Percentiles rank a stretch among this genome's conserved stretches.
Evolutionary conservation across 2,888 invertebrate genomes (phyloP).

Genomic region (Meiosimyza platycephala): DNA sequence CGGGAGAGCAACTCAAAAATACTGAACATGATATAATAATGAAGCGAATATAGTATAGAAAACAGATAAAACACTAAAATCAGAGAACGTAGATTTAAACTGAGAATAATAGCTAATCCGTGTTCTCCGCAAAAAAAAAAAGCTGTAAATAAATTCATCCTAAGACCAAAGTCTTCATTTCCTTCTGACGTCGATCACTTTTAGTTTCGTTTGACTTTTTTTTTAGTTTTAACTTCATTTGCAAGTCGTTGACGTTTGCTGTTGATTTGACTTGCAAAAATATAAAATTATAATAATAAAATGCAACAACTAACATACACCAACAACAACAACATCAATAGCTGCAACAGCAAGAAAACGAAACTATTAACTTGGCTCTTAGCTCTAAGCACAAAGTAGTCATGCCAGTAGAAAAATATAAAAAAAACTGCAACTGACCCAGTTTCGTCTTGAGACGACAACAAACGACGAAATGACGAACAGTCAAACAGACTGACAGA

Average conservation of each 20-base stretch:
- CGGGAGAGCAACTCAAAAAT: no score
- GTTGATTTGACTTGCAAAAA: no score
- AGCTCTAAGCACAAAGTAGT: constrained; percentile 42
- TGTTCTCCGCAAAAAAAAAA: neutral
- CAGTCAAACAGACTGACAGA: no score
- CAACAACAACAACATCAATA: neutral
- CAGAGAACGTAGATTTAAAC: neutral
- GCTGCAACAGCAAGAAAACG: constrained; percentile 2
- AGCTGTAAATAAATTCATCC: neutral
- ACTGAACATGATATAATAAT: no score
- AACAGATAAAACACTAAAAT: no score
- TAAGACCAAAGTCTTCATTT: neutral
- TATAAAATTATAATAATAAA: no score
- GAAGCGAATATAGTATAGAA: no score
- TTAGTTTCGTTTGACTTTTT: constrained; percentile 20
- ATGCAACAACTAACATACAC: neutral
- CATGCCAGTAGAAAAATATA: constrained; percentile 41
- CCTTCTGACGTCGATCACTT: neutral
- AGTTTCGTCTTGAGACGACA: no score
- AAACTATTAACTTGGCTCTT: neutral
- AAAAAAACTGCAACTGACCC: neutral
- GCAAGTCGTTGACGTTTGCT: no score
- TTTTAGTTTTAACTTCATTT: neutral
- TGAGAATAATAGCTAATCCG: neutral
- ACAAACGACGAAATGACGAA: no score